A percentile compares a stretch with the other conserved stretches of the same genome.
Evolutionary conservation across 2,888 invertebrate genomes (phyloP).

Genomic region (Anthrax anthrax): DNA sequence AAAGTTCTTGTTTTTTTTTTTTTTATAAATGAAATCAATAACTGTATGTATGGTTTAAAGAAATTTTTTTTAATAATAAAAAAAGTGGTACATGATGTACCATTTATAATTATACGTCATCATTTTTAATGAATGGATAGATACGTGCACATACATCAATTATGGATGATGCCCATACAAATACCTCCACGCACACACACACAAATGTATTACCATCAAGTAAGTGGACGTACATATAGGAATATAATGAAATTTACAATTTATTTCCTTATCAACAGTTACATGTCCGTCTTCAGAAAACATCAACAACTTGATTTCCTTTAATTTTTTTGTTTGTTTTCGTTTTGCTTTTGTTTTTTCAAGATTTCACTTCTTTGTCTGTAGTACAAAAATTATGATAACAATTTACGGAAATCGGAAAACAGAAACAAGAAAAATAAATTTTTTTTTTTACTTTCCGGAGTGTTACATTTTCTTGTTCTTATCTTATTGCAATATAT

Average conservation of each 20-base stretch:
- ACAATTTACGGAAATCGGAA: slow-evolving; percentile 7
- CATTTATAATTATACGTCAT: too few relatives aligned
- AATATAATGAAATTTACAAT: slow-evolving; percentile 22
- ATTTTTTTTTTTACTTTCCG: neutral
- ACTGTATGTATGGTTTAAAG: too few relatives aligned
- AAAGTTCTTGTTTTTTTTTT: neutral
- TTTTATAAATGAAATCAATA: neutral
- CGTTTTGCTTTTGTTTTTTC: too few relatives aligned
- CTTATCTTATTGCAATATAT: too few relatives aligned
- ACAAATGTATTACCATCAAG: too few relatives aligned
- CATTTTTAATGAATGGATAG: too few relatives aligned
- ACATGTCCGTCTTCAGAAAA: slow-evolving; percentile 17
- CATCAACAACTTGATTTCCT: slow-evolving; percentile 5
- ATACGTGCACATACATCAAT: neutral
- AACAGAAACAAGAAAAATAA: slow-evolving; percentile 5
- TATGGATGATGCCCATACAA: slow-evolving; percentile 15
- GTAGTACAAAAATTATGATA: slow-evolving; percentile 4
- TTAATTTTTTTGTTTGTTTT: too few relatives aligned
- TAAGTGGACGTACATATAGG: too few relatives aligned
- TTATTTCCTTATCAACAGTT: slow-evolving; percentile 26
- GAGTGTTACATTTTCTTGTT: neutral
- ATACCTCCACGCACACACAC: too few relatives aligned
- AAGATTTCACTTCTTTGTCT: neutral
- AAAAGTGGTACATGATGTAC: too few relatives aligned
- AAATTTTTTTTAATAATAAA: too few relatives aligned